A percentile compares a stretch with the other conserved stretches of the same genome.
phyloP scores from a whole-genome alignment of 2,797 vertebrate genomes.

The Argyrosomus regius region DNA sequence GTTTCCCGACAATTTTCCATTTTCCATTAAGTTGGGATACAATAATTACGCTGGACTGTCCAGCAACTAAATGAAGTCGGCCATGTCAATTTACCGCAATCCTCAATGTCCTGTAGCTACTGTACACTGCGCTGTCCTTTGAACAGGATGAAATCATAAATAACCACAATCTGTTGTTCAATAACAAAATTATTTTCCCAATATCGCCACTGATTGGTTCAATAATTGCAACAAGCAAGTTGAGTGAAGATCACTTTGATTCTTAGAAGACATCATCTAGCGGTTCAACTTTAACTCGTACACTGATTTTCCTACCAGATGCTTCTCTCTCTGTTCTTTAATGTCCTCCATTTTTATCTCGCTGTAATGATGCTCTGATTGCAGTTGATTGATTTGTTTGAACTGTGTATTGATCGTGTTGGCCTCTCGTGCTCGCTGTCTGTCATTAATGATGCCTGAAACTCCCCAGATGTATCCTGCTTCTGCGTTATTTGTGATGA shows the following conservation, averaged over 20 bases:
- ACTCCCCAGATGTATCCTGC: constrained; percentile 38
- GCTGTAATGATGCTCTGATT: constrained; percentile 56
- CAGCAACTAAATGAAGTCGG: not conserved
- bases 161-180: constrained; percentile 19
- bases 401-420: constrained; percentile 59
- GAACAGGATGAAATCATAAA: constrained; percentile 17
- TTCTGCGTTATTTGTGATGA: constrained; percentile 36
- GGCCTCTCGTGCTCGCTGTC: constrained; percentile 50
- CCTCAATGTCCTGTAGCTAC: not conserved
- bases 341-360: constrained; percentile 33
- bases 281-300: not conserved
- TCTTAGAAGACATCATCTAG: not conserved
- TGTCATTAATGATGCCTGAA: constrained; percentile 46
- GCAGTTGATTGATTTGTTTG: constrained; percentile 62
- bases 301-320: not conserved
- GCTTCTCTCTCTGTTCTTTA: constrained; percentile 12
- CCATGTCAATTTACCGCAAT: not conserved
- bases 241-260: not conserved
- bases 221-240: not conserved
- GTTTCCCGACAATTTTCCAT: not conserved
- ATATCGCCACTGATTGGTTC: constrained; percentile 18
- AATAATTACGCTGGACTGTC: not conserved
- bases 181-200: constrained; percentile 18
- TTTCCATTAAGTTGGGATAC: constrained; percentile 12
- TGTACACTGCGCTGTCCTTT: constrained; percentile 18